Evolutionary conservation across 2,113 vertebrate genomes (phyloP).

Genomic region (Shinisaurus crocodilurus): DNA sequence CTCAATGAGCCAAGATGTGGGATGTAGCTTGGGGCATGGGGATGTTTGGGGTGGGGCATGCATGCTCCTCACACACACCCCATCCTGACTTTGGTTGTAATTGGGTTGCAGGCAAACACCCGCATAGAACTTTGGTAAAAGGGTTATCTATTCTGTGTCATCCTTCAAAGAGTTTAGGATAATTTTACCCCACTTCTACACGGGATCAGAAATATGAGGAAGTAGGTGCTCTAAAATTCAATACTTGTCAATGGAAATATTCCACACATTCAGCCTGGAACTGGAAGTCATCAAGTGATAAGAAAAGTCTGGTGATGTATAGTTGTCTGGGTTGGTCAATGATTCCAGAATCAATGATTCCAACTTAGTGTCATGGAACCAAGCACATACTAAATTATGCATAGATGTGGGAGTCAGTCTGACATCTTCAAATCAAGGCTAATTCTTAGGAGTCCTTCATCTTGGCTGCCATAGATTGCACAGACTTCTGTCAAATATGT

Average conservation of each 20-base stretch:
- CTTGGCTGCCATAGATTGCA: neutral
- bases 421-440: neutral
- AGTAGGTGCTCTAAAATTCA: neutral
- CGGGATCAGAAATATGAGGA: neutral
- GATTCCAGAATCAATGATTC: neutral
- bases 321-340: neutral
- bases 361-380: no score
- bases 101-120: no score
- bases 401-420: neutral
- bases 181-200: neutral
- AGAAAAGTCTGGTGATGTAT: neutral
- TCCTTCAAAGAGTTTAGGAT: neutral
- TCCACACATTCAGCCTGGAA: neutral
- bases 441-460: neutral
- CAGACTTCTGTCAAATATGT: no score
- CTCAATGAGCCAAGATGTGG: no score
- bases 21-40: no score
- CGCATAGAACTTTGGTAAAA: neutral
- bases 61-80: no score
- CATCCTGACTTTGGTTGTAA: no score
- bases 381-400: neutral
- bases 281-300: neutral
- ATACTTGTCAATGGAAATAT: neutral
- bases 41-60: no score
- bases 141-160: neutral